phyloP scores from a whole-genome alignment of 2,888 invertebrate genomes.

The Macropis europaea region DNA sequence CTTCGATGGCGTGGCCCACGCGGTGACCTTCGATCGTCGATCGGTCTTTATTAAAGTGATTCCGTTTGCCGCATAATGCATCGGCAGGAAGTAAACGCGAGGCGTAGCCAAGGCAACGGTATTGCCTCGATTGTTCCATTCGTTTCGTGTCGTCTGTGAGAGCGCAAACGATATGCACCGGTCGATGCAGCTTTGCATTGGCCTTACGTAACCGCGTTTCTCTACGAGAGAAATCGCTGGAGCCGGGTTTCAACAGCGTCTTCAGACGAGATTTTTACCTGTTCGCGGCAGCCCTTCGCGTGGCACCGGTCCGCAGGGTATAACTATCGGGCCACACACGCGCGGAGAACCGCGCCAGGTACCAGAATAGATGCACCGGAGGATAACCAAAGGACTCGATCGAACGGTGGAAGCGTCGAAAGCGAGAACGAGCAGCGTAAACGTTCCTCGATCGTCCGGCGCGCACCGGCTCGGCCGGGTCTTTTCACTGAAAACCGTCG shows the following conservation, averaged over 20 bases:
- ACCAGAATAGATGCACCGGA: constrained; percentile 32
- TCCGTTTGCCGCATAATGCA: neutral
- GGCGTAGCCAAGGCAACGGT: constrained; percentile 21
- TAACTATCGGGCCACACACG: constrained; percentile 56
- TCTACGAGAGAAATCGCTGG: too few species aligned
- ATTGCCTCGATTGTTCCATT: constrained; percentile 23
- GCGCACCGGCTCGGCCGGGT: neutral
- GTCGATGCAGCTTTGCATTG: neutral
- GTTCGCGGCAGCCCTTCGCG: constrained; percentile 29
- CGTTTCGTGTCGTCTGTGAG: neutral
- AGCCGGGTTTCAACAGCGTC: constrained; percentile 43
- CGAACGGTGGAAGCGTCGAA: constrained; percentile 21
- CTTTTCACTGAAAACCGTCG: neutral
- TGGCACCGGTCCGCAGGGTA: constrained; percentile 12
- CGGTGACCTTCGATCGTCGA: constrained; percentile 19
- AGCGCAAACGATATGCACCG: neutral
- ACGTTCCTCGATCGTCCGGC: constrained; percentile 20
- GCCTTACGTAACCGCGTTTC: too few species aligned
- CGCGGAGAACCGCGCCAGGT: constrained; percentile 21
- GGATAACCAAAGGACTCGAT: constrained; percentile 39
- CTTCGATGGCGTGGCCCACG: constrained; percentile 1
- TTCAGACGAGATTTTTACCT: constrained; percentile 26
- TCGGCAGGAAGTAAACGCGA: constrained; percentile 29
- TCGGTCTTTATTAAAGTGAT: constrained; percentile 19
- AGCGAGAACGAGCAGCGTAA: constrained; percentile 26